A percentile compares a stretch with the other conserved stretches of the same genome.
Evolutionary conservation across 2,797 vertebrate species (phyloP).

Genomic region (Anguilla obscura): DNA sequence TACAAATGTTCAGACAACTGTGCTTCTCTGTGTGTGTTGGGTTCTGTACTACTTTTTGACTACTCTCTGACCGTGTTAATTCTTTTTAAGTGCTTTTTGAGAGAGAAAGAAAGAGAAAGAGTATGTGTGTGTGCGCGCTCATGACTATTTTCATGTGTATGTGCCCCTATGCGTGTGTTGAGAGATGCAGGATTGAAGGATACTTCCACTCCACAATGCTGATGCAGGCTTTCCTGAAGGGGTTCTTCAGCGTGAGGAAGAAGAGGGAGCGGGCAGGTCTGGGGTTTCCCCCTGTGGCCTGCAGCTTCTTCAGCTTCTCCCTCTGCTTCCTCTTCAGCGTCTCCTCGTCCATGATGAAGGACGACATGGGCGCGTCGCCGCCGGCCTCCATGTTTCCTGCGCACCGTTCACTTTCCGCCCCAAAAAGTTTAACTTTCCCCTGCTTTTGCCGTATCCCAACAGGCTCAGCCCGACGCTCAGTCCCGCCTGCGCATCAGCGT

Average conservation of each 20-base stretch:
- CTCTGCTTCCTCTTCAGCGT: conserved; percentile 80
- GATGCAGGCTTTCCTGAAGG: conserved; percentile 86
- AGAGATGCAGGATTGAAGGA: conserved; percentile 67
- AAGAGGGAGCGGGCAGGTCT: conserved; percentile 83
- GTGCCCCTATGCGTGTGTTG: not conserved
- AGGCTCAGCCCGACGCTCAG: not conserved
- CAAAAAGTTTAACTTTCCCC: not conserved
- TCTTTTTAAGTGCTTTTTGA: not conserved
- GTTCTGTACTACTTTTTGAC: not conserved
- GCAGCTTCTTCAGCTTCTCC: conserved; percentile 80
- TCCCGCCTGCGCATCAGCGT: not conserved
- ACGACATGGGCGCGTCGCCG: conserved; percentile 58
- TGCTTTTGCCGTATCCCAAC: not conserved
- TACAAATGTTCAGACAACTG: not conserved
- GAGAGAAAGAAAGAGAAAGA: not conserved
- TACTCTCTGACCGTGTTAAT: not conserved
- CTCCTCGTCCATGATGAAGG: conserved; percentile 80
- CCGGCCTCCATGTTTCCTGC: conserved; percentile 71
- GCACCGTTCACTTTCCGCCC: not conserved
- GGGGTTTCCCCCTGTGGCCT: conserved; percentile 78
- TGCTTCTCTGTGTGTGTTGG: not conserved
- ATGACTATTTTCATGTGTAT: not conserved
- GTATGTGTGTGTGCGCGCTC: not conserved
- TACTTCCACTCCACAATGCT: conserved; percentile 96
- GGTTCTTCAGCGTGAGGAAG: conserved; percentile 85